Percentiles rank a stretch among this genome's conserved stretches.
Conservation (phyloP, 2,888 invertebrate genomes). For the Hanleya hanleyi region DNA sequence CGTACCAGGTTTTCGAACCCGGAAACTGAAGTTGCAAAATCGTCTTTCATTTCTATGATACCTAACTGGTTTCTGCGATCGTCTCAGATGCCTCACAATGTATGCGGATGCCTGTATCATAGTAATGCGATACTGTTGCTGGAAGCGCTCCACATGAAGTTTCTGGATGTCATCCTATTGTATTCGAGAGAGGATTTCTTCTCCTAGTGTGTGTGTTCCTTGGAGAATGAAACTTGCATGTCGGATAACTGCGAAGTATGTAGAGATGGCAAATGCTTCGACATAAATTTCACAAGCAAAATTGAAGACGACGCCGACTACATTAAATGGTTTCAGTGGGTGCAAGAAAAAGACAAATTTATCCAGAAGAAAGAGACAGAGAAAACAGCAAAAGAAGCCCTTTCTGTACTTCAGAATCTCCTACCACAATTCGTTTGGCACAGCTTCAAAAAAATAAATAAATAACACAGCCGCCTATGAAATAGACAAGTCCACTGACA, state of each 20-base stretch:
- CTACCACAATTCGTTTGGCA: constrained; percentile 11
- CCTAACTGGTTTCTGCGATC: constrained; percentile 12
- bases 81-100: constrained; percentile 15
- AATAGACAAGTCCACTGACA: not conserved
- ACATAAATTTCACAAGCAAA: not conserved
- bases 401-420: constrained; percentile 9
- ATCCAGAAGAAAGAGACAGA: constrained; percentile 7
- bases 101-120: constrained; percentile 23
- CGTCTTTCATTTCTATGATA: constrained; percentile 17
- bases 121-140: constrained; percentile 21
- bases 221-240: constrained; percentile 17
- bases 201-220: constrained; percentile 9
- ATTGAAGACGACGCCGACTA: not conserved
- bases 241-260: constrained; percentile 13
- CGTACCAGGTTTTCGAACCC: too few species aligned
- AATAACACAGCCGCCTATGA: constrained; percentile 12
- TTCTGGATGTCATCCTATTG: constrained; percentile 5
- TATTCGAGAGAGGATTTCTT: constrained; percentile 17
- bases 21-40: constrained; percentile 8
- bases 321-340: constrained; percentile 21
- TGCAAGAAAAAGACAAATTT: constrained; percentile 10
- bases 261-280: constrained; percentile 2
- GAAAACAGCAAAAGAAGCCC: constrained; percentile 5
- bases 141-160: constrained; percentile 15
- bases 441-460: constrained; percentile 20